Conservation (phyloP, 2,888 invertebrate genomes). For the Ctenicera cuprea region DNA sequence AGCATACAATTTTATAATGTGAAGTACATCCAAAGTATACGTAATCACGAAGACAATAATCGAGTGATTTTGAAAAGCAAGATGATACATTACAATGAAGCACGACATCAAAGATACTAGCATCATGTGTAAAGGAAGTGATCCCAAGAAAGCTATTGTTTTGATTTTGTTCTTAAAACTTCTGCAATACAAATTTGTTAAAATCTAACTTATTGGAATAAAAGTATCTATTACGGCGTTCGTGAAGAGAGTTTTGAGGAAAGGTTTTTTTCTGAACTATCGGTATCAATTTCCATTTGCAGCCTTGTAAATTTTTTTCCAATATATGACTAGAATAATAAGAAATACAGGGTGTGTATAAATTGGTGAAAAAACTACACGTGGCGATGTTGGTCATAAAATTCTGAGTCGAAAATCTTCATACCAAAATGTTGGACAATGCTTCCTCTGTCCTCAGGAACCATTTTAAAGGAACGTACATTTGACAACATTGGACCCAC, state of each 20-base stretch:
- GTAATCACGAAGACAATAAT: conserved; percentile 39
- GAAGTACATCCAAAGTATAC: conserved; percentile 54
- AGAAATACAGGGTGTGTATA: too few relatives aligned
- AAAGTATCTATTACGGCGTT: too few relatives aligned
- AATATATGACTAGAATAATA: conserved; percentile 13
- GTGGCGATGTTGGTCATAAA: too few relatives aligned
- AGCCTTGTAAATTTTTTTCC: neutral
- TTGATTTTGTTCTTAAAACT: neutral
- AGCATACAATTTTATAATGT: conserved; percentile 52
- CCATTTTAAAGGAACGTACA: too few relatives aligned
- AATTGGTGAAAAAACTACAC: too few relatives aligned
- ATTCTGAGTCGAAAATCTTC: too few relatives aligned
- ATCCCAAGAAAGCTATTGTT: neutral
- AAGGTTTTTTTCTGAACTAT: neutral
- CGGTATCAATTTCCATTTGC: neutral
- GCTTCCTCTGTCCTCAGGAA: too few relatives aligned
- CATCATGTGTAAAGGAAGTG: conserved; percentile 47
- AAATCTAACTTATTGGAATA: too few relatives aligned
- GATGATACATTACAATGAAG: conserved; percentile 49
- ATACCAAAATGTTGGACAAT: too few relatives aligned
- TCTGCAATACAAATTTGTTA: neutral
- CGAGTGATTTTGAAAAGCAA: conserved; percentile 51
- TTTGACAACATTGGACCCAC: too few relatives aligned
- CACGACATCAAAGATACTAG: conserved; percentile 50
- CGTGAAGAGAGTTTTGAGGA: neutral